Base-by-base conservation (phyloP, 2,888 invertebrate genomes). In the Galerucella pusilla region DNA sequence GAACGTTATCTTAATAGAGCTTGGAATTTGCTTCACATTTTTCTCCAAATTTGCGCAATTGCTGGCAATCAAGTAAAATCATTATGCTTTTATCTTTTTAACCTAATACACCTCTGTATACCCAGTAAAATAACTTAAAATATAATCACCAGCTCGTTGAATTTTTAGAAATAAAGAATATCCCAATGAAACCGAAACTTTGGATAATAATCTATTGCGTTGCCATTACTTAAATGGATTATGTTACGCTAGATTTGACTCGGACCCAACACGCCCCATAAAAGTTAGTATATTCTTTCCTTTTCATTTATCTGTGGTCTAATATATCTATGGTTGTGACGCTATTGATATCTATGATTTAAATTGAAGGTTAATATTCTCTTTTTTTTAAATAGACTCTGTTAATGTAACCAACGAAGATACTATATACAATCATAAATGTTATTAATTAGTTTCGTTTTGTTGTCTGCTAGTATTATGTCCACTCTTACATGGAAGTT, bases 21-120 rank as follows among this genome's bases (percentile, higher is more conserved):
- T 89, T 7, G 94, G 94, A 0, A 87, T 90, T 0, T 94, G 94
- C 80, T 91, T 91, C 83, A 89, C 90, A 4, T 90, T 91, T 46
- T 93, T 93, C 82, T 91, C 93, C 0, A 85, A 90, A 45, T 90
- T 91, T 10, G 80, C 90, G 0, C 82, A 87, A 57, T 88, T 91
- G 71, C 85, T 90, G 0, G 86, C 88, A 9, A 84, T 90, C 2
- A 83, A 81, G 91, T 91, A 82, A 85, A 87, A 80, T 68, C 57
- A 66, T 66, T 61, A 70, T n/a, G 1, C n/a, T 42, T n/a, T 35
- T 35, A 35, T 35, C 0, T 35, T 35, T 35, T 42, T 42, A 42
- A 42, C 35, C 35, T 42, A 6, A 42, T 42, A 42, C 7, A 42
- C 7, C 35, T 9, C 35, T 7, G 7, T 6, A 7, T 42, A 42